Base-by-base conservation (phyloP, 2,888 invertebrate species). In the Drosophila silvestris region DNA sequence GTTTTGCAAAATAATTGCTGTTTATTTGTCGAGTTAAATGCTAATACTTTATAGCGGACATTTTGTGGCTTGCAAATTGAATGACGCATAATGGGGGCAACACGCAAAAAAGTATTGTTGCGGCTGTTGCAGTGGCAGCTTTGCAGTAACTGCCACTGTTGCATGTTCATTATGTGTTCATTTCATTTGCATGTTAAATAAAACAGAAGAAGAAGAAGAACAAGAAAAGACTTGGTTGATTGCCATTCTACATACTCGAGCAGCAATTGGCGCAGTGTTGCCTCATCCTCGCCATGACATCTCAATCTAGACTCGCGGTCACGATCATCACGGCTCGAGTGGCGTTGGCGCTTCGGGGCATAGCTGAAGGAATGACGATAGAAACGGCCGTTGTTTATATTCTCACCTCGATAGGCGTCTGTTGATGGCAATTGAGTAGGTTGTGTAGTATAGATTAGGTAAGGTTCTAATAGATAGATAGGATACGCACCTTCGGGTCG, bases 201-300 rank as follows among this genome's bases (percentile, higher is more conserved):
- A 14, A 22, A n/a, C 44, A 14, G n/a, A 44, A 26, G 22, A 22
- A 14, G 22, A 44, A 39, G 12, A 39, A 56, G 12, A 35, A 52
- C 14, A 16, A 26, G 26, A 26, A 32, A 39, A 28, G 5, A 32
- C 41, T 47, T 66, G 37, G 14, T 35, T 10, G n/a, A 33, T 28
- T 57, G n/a, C 37, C 33, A 33, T 37, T 67, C 47, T 77, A 95
- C 95, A 94, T 96, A 97, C 97, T 97, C 97, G 96, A 97, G 96
- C 95, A 97, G 97, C 95, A 97, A 96, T 96, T 97, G 97, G 96
- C 97, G 97, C 95, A 97, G 96, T 95, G 97, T 97, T 94, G 97
- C 97, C 95, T 97, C 97, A 96, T 97, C 97, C 95, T 97, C 97
- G 91, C 93, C 93, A 93, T 93, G 93, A 93, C 94, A 93, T 92